Evolutionary conservation across 2,113 vertebrate species (phyloP).

Genomic region (Chaetodon auriga): DNA sequence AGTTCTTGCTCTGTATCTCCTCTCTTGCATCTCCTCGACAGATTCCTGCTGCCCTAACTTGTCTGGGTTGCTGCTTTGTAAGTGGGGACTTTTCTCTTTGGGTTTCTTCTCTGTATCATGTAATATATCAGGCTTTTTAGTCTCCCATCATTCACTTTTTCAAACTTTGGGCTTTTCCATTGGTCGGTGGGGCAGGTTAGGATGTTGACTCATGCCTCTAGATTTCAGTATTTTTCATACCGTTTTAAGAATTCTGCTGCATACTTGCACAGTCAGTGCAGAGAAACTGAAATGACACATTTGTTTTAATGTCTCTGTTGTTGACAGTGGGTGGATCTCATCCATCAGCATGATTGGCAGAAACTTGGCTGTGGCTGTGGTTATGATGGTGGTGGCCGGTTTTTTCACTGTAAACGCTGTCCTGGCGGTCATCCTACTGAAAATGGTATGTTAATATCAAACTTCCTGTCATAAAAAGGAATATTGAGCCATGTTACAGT

Average conservation of each 20-base stretch:
- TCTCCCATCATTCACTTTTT: constrained; percentile 32
- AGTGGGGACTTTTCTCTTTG: constrained; percentile 65
- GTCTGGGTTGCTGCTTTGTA: constrained; percentile 75
- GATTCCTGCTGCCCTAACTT: constrained; percentile 73
- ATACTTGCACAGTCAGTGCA: background rate
- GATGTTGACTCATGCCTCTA: background rate
- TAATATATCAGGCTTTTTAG: constrained; percentile 10
- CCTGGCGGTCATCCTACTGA: constrained; percentile 90
- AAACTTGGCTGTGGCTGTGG: constrained; percentile 84
- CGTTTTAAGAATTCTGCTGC: background rate
- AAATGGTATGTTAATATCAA: constrained; percentile 87
- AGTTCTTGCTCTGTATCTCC: constrained; percentile 55
- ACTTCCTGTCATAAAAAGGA: background rate
- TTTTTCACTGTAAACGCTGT: constrained; percentile 92
- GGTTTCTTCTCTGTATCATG: constrained; percentile 36
- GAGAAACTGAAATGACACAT: constrained; percentile 11
- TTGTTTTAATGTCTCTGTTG: constrained; percentile 21
- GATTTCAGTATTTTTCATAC: background rate
- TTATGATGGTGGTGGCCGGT: constrained; percentile 96
- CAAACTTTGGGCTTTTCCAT: constrained; percentile 36
- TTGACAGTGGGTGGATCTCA: constrained; percentile 93
- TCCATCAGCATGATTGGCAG: constrained; percentile 81
- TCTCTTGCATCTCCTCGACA: constrained; percentile 75
- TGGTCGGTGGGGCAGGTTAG: background rate
- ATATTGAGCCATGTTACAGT: constrained; percentile 17